phyloP scores from a whole-genome alignment of 2,888 invertebrate genomes.

The Iphiclides podalirius region DNA sequence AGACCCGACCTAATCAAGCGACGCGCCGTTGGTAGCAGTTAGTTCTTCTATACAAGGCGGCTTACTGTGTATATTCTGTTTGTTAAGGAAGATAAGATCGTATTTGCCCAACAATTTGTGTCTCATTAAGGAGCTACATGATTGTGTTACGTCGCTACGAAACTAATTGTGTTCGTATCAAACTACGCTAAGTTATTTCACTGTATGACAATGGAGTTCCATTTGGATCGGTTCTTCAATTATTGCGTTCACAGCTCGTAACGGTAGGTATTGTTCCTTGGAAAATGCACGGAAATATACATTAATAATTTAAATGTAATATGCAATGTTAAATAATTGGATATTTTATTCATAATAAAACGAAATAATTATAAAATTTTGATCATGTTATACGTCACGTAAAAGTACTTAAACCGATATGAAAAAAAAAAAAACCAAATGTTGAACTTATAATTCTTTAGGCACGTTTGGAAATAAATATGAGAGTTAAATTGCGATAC shows the following conservation, averaged over 20 bases:
- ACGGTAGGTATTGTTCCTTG: neutral
- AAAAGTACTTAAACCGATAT: no score
- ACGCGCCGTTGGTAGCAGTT: constrained; percentile 42
- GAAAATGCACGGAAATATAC: neutral
- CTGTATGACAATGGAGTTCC: constrained; percentile 15
- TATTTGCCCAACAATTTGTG: constrained; percentile 25
- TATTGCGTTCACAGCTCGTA: neutral
- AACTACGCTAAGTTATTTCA: constrained; percentile 12
- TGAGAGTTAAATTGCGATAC: no score
- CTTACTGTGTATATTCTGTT: constrained; percentile 36
- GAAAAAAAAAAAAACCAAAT: no score
- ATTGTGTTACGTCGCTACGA: constrained; percentile 22
- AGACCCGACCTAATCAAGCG: constrained; percentile 67
- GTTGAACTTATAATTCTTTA: no score
- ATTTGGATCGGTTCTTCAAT: constrained; percentile 14
- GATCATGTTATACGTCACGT: no score
- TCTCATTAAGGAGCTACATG: constrained; percentile 27
- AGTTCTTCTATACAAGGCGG: constrained; percentile 31
- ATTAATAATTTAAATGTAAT: neutral
- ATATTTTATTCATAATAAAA: no score
- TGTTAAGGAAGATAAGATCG: constrained; percentile 31
- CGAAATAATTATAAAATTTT: no score
- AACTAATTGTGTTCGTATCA: constrained; percentile 21
- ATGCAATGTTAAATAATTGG: no score
- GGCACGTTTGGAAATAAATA: no score